These are phyloP conservation scores for Oophaga pumilio DNA, from an alignment of 2,113 vertebrate genomes.

Conservation along the genomic window DNA sequence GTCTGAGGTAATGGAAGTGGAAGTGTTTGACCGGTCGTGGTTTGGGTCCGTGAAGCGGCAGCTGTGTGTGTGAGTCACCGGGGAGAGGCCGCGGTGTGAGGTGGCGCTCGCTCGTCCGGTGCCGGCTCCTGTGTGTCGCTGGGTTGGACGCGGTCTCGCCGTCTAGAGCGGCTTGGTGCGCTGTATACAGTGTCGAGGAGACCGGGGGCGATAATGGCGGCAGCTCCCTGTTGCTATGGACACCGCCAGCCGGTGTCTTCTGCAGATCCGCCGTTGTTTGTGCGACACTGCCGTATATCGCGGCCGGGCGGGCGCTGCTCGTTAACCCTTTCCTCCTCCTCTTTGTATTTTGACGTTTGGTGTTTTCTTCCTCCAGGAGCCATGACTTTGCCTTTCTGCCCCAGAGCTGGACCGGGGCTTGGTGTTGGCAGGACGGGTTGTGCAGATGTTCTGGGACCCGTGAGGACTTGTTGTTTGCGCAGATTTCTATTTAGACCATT, in stretches of 20 bases:
- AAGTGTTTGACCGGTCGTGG: background rate
- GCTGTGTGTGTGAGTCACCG: background rate
- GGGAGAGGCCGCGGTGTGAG: background rate
- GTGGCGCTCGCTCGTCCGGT: background rate
- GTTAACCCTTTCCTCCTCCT: too few species aligned
- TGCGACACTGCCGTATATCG: too few species aligned
- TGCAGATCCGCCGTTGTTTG: too few species aligned
- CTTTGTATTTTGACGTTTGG: too few species aligned
- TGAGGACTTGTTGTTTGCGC: too few species aligned
- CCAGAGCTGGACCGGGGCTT: too few species aligned
- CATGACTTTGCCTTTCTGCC: too few species aligned
- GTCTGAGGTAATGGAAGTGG: slow-evolving; percentile 11
- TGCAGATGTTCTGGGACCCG: too few species aligned
- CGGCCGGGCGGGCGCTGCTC: too few species aligned
- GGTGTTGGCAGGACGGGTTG: too few species aligned
- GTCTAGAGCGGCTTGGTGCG: background rate
- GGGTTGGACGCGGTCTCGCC: background rate
- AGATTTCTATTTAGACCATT: too few species aligned
- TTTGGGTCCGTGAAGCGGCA: background rate
- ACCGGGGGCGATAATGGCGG: background rate
- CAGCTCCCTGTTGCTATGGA: background rate
- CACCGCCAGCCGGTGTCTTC: background rate
- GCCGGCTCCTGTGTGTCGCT: background rate
- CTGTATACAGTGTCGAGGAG: background rate
- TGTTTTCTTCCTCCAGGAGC: too few species aligned